Conservation (phyloP, 2,888 invertebrate species). For the Amiota communis region DNA sequence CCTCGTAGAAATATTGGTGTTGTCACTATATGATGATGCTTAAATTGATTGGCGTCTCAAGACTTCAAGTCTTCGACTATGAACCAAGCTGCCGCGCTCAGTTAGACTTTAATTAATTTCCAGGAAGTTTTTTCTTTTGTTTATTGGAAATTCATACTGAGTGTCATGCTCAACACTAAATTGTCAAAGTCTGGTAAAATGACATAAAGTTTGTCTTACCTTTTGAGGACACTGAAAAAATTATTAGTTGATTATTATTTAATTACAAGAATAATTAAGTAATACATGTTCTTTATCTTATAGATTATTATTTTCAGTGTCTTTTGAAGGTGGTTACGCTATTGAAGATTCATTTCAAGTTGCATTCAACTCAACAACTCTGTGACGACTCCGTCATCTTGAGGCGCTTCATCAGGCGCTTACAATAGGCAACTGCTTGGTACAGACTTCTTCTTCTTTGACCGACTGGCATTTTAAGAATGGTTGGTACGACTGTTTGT, state of each 20-base stretch:
- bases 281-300: no score
- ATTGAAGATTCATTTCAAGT: background rate
- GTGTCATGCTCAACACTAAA: no score
- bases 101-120: constrained; percentile 64
- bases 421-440: background rate
- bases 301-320: background rate
- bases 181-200: constrained; percentile 29
- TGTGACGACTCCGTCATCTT: background rate
- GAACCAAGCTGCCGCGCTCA: constrained; percentile 35
- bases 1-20: constrained; percentile 27
- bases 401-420: background rate
- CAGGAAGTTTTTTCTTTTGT: constrained; percentile 59
- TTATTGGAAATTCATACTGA: background rate
- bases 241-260: constrained; percentile 36
- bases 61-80: background rate
- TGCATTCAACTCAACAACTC: background rate
- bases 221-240: constrained; percentile 41
- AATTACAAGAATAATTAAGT: no score
- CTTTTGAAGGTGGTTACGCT: constrained; percentile 13
- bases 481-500: no score
- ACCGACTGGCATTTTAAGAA: no score
- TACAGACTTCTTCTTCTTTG: no score
- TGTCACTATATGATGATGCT: background rate
- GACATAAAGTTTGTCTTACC: constrained; percentile 33
- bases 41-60: no score